Conservation (phyloP, 2,113 vertebrate genomes). For the Bungarus multicinctus region DNA sequence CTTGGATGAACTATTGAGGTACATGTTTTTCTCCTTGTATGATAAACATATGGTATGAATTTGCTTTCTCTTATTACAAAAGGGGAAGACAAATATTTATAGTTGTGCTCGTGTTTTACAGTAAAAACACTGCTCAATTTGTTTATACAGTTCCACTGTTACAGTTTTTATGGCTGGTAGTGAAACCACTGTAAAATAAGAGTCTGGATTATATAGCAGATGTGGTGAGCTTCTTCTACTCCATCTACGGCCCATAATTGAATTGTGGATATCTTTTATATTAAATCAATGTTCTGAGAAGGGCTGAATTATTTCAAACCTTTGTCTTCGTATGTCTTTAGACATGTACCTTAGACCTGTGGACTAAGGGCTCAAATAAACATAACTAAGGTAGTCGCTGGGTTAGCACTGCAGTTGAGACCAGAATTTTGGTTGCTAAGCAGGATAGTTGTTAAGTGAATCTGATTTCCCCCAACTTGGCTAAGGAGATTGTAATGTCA, state of each 20-base stretch:
- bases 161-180: conserved; percentile 80
- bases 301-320: conserved; percentile 21
- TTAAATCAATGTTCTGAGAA: conserved; percentile 12
- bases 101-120: conserved; percentile 81
- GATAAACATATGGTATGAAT: conserved; percentile 81
- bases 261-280: conserved; percentile 28
- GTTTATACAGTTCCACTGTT: conserved; percentile 89
- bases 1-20: conserved; percentile 62
- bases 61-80: conserved; percentile 74
- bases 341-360: not conserved
- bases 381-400: not conserved
- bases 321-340: conserved; percentile 16
- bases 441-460: not conserved
- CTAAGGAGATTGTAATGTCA: not conserved
- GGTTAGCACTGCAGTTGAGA: not conserved
- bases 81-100: conserved; percentile 83
- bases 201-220: conserved; percentile 79
- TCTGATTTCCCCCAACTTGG: not conserved
- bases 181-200: conserved; percentile 82
- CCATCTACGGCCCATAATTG: conserved; percentile 36
- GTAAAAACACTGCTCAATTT: conserved; percentile 82
- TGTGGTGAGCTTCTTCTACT: conserved; percentile 64
- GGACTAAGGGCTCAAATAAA: conserved; percentile 43
- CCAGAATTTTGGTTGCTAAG: not conserved
- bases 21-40: conserved; percentile 53